phyloP scores from a whole-genome alignment of 2,113 vertebrate genomes.

The Danionella cerebrum region DNA sequence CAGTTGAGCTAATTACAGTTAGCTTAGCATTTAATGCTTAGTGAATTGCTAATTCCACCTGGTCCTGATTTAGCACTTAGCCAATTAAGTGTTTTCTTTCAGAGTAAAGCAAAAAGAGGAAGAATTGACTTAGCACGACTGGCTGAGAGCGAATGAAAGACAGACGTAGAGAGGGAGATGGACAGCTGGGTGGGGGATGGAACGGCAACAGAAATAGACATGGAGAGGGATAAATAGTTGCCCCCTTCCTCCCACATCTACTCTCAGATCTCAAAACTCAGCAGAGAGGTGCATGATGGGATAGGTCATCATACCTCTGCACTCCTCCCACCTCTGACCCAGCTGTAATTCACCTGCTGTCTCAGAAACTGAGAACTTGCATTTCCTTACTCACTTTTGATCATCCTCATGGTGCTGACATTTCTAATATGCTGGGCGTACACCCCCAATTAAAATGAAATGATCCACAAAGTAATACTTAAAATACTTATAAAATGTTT shows the following conservation, averaged over 20 bases:
- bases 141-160: slow-evolving; percentile 60
- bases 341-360: slow-evolving; percentile 40
- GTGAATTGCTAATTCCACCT: neutral
- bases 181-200: slow-evolving; percentile 73
- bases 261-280: slow-evolving; percentile 55
- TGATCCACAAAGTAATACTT: neutral
- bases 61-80: neutral
- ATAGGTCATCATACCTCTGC: slow-evolving; percentile 7
- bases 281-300: slow-evolving; percentile 40
- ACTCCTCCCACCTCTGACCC: slow-evolving; percentile 1
- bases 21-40: too few species aligned
- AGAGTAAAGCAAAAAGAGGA: slow-evolving; percentile 45
- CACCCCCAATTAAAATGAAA: neutral
- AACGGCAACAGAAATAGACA: slow-evolving; percentile 65
- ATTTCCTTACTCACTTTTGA: slow-evolving; percentile 13
- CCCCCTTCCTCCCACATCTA: slow-evolving; percentile 41
- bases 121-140: slow-evolving; percentile 52
- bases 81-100: slow-evolving; percentile 30
- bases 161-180: slow-evolving; percentile 45
- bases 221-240: slow-evolving; percentile 68
- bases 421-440: slow-evolving; percentile 1
- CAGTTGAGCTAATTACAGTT: too few species aligned
- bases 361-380: neutral
- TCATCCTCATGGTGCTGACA: neutral
- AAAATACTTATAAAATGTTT: neutral